These are phyloP conservation scores for Lithophane semibrunnea DNA, from an alignment of 2,888 invertebrate genomes.

Conservation along the genomic window DNA sequence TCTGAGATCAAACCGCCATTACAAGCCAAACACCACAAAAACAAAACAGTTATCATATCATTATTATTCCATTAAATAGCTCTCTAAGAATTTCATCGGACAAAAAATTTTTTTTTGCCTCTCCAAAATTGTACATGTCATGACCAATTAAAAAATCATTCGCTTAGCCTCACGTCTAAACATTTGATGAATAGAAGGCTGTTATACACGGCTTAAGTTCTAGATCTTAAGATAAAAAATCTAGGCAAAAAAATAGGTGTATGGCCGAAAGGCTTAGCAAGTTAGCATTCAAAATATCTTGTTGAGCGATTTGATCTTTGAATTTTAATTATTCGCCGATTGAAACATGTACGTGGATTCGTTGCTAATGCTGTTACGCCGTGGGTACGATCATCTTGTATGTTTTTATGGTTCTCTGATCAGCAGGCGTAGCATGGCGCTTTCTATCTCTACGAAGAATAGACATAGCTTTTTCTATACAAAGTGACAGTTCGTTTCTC, in stretches of 20 bases:
- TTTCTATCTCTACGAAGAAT: too few species aligned
- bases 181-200: slow-evolving; percentile 55
- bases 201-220: slow-evolving; percentile 38
- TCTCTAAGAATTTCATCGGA: slow-evolving; percentile 12
- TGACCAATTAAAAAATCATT: slow-evolving; percentile 62
- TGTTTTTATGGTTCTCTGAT: neutral
- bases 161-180: slow-evolving; percentile 53
- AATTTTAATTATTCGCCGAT: slow-evolving; percentile 55
- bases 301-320: slow-evolving; percentile 38
- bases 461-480: too few species aligned
- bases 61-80: slow-evolving; percentile 43
- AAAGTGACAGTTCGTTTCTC: too few species aligned
- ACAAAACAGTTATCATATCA: slow-evolving; percentile 38
- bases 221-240: slow-evolving; percentile 53
- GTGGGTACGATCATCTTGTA: slow-evolving; percentile 1
- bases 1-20: neutral
- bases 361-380: slow-evolving; percentile 13
- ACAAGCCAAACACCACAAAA: slow-evolving; percentile 19
- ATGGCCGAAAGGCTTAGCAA: slow-evolving; percentile 48
- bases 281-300: slow-evolving; percentile 32
- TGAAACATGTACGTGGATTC: slow-evolving; percentile 23
- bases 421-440: neutral
- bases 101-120: slow-evolving; percentile 47
- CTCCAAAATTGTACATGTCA: slow-evolving; percentile 54
- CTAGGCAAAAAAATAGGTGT: slow-evolving; percentile 48